Evolutionary conservation across 1,140 invertebrate genomes (phyloP).

Genomic region (Vanessa tameamea): DNA sequence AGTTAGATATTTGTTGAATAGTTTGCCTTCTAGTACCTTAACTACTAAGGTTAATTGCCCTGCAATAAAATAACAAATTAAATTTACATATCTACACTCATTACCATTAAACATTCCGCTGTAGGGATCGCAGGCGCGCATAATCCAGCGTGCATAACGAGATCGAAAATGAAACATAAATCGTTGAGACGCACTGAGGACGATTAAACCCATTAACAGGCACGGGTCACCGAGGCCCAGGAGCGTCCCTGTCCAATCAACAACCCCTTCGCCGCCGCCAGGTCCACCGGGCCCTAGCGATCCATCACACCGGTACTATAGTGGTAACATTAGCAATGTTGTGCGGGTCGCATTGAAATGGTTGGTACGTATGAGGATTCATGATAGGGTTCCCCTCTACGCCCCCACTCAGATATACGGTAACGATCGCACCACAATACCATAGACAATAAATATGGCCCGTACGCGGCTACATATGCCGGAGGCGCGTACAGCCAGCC

Average conservation of each 20-base stretch:
- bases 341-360: slow-evolving; percentile 55
- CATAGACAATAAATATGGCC: slow-evolving; percentile 76
- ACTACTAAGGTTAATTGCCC: not conserved
- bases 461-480: slow-evolving; percentile 68
- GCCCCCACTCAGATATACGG: slow-evolving; percentile 75
- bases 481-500: slow-evolving; percentile 64
- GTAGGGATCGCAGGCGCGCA: slow-evolving; percentile 50
- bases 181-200: slow-evolving; percentile 66
- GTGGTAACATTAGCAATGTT: slow-evolving; percentile 41
- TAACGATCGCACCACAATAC: slow-evolving; percentile 77
- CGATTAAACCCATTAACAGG: slow-evolving; percentile 78
- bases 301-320: slow-evolving; percentile 37
- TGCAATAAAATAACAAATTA: slow-evolving; percentile 24
- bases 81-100: slow-evolving; percentile 64
- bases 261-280: slow-evolving; percentile 63
- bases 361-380: slow-evolving; percentile 72
- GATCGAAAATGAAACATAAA: slow-evolving; percentile 81
- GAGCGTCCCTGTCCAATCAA: slow-evolving; percentile 69
- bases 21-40: not conserved
- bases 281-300: slow-evolving; percentile 40
- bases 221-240: slow-evolving; percentile 63
- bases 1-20: too few species aligned
- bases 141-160: slow-evolving; percentile 74
- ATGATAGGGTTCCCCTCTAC: slow-evolving; percentile 71
- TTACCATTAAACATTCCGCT: slow-evolving; percentile 55